Evolutionary conservation across 2,888 invertebrate genomes (phyloP), one percentile per base, ranked within the genome.

Genomic region (Acanthopleura granulata): DNA sequence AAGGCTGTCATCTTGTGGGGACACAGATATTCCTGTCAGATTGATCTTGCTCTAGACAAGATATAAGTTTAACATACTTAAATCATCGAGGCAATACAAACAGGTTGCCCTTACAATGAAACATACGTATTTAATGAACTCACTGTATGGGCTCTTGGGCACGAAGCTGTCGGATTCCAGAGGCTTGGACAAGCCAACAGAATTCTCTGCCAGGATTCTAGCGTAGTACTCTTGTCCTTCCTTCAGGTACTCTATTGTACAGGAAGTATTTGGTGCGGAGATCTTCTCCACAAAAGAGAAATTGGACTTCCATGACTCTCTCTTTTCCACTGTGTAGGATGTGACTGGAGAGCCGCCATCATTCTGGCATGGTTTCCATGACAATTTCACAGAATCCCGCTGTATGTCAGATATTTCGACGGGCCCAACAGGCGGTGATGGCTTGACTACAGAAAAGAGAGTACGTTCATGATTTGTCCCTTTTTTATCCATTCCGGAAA

Each of bases 171-270:
- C 78, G 50, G 82, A 82, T 79, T 88, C 86, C 72, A 87, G 78
- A 74, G 95, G 94, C 81, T 96, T 96, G 30, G 97, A 96, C 71
- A 93, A 92, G 9, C 97, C 97, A 74, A 96, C 93, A 18, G 95
- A 94, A 91, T 97, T 97, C 82, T 94, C 94, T 0, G 97, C 97
- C 86, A 94, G 93, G 27, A 97, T 94, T 79, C 96, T 93, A 93
- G 97, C 96, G 92, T 94, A 93, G 88, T 97, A 97, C 84, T 95
- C 94, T 70, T 93, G 92, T 86, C 95, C 94, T 88, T 95, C 94
- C 82, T 94, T 93, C 78, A 97, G 92, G 88, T 94, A 93, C 9
- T 79, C 75, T 4, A 86, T 84, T 22, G 82, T 81, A 74, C 75
- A 79, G 73, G 79, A 79, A 11, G 83, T 84, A 51, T 82, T 77